Evolutionary conservation across 2,113 vertebrate species (phyloP), one percentile per base, ranked within the genome.

Genomic region (Channa argus): DNA sequence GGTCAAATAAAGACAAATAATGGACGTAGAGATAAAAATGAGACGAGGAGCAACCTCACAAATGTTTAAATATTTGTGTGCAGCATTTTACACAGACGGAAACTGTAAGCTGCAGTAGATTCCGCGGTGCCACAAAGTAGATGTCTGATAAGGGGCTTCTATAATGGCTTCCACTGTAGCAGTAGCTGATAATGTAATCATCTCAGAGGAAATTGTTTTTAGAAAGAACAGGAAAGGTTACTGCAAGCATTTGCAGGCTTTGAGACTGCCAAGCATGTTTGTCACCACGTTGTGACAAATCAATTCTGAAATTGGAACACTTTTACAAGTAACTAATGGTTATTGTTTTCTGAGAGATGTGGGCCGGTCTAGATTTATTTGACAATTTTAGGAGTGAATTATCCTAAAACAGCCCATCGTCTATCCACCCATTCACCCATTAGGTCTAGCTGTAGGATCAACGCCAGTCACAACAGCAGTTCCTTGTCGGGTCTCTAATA

Each of bases 151-250:
- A 84, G 59, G 13, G 73, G 67, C 73, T 84, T 77, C 37, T 62
- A 56, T 87, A 74, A 80, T 52, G 63, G 75, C 59, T 71, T 80
- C 54, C 60, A 24, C 64, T 58, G 71, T 63, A 77, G 54, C 69
- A 63, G 60, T 8, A 8, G 53, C 76, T 80, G 81, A 90, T 85
- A 88, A 86, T 86, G 61, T 72, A 82, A 88, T 84, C 60, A 74
- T 88, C 85, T 76, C 58, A 7, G 52, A 41, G 67, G 70, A 90
- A 82, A 90, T 84, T 58, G 74, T 70, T 83, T 80, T 80, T 46
- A 51, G 50, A 71, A 77, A 66, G 54, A 86, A 85, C 76, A 88
- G 47, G 61, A 78, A 85, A 90, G 88, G 88, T 88, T 88, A 90
- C 86, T 88, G 74, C 69, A 67, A 74, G 71, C 14, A 1, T 80